Evolutionary conservation across 2,888 invertebrate genomes (phyloP).

Genomic region (Papilio protenor): DNA sequence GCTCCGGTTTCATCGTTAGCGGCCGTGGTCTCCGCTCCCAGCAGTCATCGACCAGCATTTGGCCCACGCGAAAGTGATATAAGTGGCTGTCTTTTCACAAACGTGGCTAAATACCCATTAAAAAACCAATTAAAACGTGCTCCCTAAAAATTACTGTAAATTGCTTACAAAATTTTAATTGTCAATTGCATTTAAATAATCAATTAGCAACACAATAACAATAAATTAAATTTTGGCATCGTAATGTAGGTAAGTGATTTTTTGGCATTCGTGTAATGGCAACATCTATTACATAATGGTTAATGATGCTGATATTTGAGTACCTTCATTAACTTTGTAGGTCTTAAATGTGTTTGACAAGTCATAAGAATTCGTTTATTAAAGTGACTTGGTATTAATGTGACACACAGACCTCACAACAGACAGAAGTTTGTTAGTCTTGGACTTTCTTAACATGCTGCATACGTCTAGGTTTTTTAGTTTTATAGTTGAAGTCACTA

Average conservation of each 20-base stretch:
- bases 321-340: background rate
- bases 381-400: background rate
- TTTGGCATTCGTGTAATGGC: background rate
- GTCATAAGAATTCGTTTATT: background rate
- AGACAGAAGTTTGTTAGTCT: too few relatives aligned
- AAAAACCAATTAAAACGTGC: constrained; percentile 28
- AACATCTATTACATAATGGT: background rate
- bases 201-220: background rate
- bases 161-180: background rate
- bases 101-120: constrained; percentile 38
- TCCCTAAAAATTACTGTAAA: constrained; percentile 14
- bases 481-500: background rate
- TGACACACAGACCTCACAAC: too few relatives aligned
- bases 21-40: constrained; percentile 61
- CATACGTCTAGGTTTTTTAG: background rate
- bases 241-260: constrained; percentile 1
- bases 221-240: constrained; percentile 9
- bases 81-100: constrained; percentile 50
- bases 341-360: background rate
- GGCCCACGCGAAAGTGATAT: constrained; percentile 64
- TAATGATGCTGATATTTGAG: background rate
- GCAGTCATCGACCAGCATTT: constrained; percentile 72
- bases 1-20: constrained; percentile 79
- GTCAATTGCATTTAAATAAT: background rate
- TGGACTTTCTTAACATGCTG: too few relatives aligned